phyloP scores from a whole-genome alignment of 2,113 vertebrate genomes.

The Amblyopsis rosae region DNA sequence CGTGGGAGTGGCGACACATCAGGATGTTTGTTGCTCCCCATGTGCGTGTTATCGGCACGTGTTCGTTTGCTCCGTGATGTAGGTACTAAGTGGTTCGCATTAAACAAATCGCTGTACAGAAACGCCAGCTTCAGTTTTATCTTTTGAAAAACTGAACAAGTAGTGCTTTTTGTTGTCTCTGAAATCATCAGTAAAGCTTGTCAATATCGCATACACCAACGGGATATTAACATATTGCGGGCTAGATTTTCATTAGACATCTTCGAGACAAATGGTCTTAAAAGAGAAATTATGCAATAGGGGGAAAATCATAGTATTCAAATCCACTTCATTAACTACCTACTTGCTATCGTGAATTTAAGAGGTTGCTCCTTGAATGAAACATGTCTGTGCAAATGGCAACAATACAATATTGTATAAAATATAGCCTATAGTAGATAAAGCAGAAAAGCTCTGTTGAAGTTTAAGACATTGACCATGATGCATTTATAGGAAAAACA shows the following conservation, averaged over 20 bases:
- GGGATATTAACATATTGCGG: no score
- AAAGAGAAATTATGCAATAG: slow-evolving; percentile 30
- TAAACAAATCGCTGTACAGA: no score
- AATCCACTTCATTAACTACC: slow-evolving; percentile 49
- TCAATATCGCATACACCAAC: background rate
- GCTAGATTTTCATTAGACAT: no score
- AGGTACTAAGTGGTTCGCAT: background rate
- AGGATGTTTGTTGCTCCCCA: slow-evolving; percentile 27
- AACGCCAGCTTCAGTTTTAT: no score
- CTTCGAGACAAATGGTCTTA: background rate
- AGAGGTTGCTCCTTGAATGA: slow-evolving; percentile 58
- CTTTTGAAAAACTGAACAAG: no score
- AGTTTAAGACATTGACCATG: slow-evolving; percentile 70
- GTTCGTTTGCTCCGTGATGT: slow-evolving; percentile 6
- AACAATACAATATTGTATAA: slow-evolving; percentile 60
- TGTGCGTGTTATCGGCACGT: slow-evolving; percentile 48
- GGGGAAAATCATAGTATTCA: slow-evolving; percentile 25
- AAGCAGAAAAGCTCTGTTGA: slow-evolving; percentile 57
- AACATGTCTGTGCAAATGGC: slow-evolving; percentile 69
- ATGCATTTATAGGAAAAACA: slow-evolving; percentile 73
- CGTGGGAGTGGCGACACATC: slow-evolving; percentile 57
- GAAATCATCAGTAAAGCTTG: background rate
- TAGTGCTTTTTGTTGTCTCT: no score
- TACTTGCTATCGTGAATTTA: slow-evolving; percentile 60
- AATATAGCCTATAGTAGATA: slow-evolving; percentile 47